Base-by-base conservation (phyloP, 2,888 invertebrate genomes). In the Eutolmus rufibarbis region DNA sequence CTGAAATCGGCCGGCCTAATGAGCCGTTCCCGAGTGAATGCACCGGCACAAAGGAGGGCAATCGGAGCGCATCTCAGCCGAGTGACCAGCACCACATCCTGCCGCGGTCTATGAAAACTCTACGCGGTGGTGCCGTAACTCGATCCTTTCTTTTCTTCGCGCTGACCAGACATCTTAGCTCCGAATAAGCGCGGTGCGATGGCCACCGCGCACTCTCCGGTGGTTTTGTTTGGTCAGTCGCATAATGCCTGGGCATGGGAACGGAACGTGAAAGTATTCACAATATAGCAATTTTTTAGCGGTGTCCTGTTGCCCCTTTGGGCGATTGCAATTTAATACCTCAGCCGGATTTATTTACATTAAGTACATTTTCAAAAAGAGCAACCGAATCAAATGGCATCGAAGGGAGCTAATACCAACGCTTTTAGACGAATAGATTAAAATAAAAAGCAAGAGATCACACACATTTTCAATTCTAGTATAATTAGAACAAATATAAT, bases 141-240 rank as follows among this genome's bases (percentile, higher is more conserved):
- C 57, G 82, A 82, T 82, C 82, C 82, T 82, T 57, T 82, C 82
- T 82, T 57, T 82, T 82, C 82, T 34, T 66, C 57, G 76, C 23
- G 28, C 28, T 66, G 66, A 28, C 28, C 66, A 28, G 66, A 66
- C 23, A 82, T 12, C 57, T 56, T 82, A 23, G n/a, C 16, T 57
- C n/a, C 57, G 23, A 82, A 82, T 82, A 57, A 66, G 40, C 2
- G 37, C 37, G 57, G 14, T 56, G 28, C 37, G 31, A 46, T 82
- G 56, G n/a, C 14, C 12, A 82, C 79, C 23, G 79, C 46, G n/a
- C 56, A 23, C 7, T 79, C 34, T 57, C n/a, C 7, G 34, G 37
- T 19, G 82, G 57, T 56, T 56, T 82, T 34, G 37, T 82, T 82
- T 82, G 34, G 19, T n/a, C n/a, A 46, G 43, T 28, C 12, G 9